Evolutionary conservation across 2,888 invertebrate genomes (phyloP).

Genomic region (Cryptocephalus moraei): DNA sequence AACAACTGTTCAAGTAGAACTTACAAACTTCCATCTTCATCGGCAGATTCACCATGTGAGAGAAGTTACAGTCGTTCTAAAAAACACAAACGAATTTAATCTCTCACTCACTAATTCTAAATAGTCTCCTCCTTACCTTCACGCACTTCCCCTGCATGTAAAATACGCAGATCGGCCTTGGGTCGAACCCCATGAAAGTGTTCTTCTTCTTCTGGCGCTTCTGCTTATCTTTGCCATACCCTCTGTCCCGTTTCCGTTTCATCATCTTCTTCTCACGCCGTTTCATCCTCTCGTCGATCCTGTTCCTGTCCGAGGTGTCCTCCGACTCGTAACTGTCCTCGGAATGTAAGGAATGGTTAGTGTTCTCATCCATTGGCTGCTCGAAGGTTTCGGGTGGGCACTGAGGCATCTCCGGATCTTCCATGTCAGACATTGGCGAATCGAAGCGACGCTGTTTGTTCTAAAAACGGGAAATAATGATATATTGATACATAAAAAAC

Average conservation of each 20-base stretch:
- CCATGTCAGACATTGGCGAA: slow-evolving; percentile 42
- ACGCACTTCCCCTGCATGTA: slow-evolving; percentile 85
- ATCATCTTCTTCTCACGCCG: slow-evolving; percentile 8
- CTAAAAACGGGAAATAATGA: slow-evolving; percentile 12
- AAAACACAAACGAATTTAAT: slow-evolving; percentile 17
- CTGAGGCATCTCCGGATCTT: slow-evolving; percentile 70
- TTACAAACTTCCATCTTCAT: slow-evolving; percentile 92
- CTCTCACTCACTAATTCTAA: background rate
- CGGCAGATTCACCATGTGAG: slow-evolving; percentile 71
- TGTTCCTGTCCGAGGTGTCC: slow-evolving; percentile 37
- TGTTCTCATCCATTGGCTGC: background rate
- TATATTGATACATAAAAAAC: too few species aligned
- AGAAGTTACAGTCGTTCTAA: slow-evolving; percentile 77
- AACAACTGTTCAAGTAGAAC: slow-evolving; percentile 92
- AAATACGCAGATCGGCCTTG: slow-evolving; percentile 59
- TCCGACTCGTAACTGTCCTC: slow-evolving; percentile 47
- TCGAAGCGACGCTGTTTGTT: slow-evolving; percentile 46
- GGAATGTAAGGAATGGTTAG: slow-evolving; percentile 19
- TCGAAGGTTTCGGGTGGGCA: too few species aligned
- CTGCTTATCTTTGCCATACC: slow-evolving; percentile 15
- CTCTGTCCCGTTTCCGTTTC: slow-evolving; percentile 3
- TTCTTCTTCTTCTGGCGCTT: slow-evolving; percentile 17
- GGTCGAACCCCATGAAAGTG: slow-evolving; percentile 45
- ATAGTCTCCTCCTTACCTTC: slow-evolving; percentile 36
- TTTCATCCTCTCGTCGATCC: slow-evolving; percentile 17